phyloP scores from a whole-genome alignment of 23 tunicate species.

The Clavelina lepadiformis region DNA sequence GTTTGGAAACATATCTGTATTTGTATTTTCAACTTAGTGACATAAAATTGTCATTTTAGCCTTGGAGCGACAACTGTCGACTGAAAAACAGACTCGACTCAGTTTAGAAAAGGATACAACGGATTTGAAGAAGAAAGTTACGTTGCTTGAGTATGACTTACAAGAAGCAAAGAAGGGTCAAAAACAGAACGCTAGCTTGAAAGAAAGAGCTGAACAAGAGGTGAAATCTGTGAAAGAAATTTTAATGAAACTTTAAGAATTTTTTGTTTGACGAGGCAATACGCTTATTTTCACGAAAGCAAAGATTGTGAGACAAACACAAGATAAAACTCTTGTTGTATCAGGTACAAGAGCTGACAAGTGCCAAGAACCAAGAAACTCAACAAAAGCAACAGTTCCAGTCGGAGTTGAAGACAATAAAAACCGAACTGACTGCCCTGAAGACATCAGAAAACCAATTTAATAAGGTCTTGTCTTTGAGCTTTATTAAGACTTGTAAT shows the following conservation, averaged over 20 bases:
- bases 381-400: constrained; percentile 60
- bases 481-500: no score
- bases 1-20: no score
- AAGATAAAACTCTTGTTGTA: no score
- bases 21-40: no score
- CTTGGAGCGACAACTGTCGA: constrained; percentile 50
- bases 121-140: constrained; percentile 44
- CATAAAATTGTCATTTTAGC: constrained; percentile 21
- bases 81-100: constrained; percentile 50
- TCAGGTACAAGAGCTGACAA: constrained; percentile 54
- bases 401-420: constrained; percentile 47
- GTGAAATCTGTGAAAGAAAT: constrained; percentile 7
- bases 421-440: constrained; percentile 52
- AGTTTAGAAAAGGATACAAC: constrained; percentile 50
- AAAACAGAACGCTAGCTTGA: constrained; percentile 24
- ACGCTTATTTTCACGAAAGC: no score
- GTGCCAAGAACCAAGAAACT: constrained; percentile 50
- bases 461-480: no score
- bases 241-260: no score
- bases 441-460: constrained; percentile 60
- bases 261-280: no score
- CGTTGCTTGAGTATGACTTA: constrained; percentile 69
- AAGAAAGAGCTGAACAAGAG: constrained; percentile 58
- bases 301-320: no score
- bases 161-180: constrained; percentile 49